These are phyloP conservation scores for Rhynchophorus ferrugineus DNA, from an alignment of 1,140 invertebrate species.

Conservation along the genomic window DNA sequence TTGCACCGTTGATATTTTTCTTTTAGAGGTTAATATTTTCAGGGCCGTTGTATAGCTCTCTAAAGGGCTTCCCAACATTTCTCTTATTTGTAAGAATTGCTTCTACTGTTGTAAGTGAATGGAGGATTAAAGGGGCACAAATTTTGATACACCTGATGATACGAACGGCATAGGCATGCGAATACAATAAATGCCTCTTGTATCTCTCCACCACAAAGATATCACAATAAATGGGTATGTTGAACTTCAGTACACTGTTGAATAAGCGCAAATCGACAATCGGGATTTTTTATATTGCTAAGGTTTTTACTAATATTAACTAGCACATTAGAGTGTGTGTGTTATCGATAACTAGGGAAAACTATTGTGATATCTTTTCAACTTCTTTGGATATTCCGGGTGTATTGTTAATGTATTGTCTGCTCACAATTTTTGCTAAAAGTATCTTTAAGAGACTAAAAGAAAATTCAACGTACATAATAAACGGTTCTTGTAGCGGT, in stretches of 20 bases:
- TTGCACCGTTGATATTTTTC: conserved; percentile 23
- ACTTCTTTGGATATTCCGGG: conserved; percentile 1
- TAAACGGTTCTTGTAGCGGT: conserved; percentile 13
- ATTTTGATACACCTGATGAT: no score
- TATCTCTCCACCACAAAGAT: not conserved
- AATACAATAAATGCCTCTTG: not conserved
- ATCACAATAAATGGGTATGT: conserved; percentile 4
- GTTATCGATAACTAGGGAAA: no score
- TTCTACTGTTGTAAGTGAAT: not conserved
- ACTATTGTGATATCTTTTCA: not conserved
- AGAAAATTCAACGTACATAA: conserved; percentile 2
- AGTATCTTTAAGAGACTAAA: not conserved
- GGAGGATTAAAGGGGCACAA: no score
- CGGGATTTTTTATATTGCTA: no score
- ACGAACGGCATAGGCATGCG: no score
- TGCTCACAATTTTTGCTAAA: conserved; percentile 22
- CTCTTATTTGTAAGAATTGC: not conserved
- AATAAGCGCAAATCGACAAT: no score
- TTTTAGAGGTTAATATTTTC: not conserved
- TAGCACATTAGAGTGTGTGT: no score
- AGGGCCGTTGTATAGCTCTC: conserved; percentile 8
- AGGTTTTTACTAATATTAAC: no score
- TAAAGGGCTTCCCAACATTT: conserved; percentile 10
- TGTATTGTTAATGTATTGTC: conserved; percentile 10
- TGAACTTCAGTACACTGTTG: no score